phyloP scores from a whole-genome alignment of 1,140 invertebrate species.

The Telenomus remus region DNA sequence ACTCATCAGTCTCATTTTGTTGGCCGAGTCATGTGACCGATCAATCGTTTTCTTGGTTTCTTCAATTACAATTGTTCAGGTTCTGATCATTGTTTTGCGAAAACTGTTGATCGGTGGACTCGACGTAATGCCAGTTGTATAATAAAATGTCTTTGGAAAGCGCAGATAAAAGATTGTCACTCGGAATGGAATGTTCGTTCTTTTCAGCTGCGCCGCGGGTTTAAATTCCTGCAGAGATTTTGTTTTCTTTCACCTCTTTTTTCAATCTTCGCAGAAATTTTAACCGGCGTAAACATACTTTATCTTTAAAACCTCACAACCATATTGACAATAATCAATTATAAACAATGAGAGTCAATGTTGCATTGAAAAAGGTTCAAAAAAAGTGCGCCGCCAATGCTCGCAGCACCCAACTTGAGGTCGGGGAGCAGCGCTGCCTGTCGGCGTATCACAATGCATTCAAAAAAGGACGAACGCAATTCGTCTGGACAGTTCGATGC shows the following conservation, averaged over 20 bases:
- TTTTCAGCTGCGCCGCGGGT: slow-evolving; percentile 40
- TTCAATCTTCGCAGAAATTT: slow-evolving; percentile 2
- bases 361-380: slow-evolving; percentile 69
- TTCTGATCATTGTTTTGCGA: background rate
- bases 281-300: slow-evolving; percentile 60
- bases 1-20: slow-evolving; percentile 74
- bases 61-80: background rate
- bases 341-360: slow-evolving; percentile 70
- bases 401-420: slow-evolving; percentile 12
- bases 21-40: slow-evolving; percentile 38
- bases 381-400: slow-evolving; percentile 66
- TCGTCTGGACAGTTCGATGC: slow-evolving; percentile 39
- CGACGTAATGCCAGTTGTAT: slow-evolving; percentile 74
- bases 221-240: slow-evolving; percentile 22
- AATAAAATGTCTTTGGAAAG: slow-evolving; percentile 51
- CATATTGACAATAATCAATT: slow-evolving; percentile 75
- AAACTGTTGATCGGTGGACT: slow-evolving; percentile 14
- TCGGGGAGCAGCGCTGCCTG: slow-evolving; percentile 30
- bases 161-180: slow-evolving; percentile 55
- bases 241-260: background rate
- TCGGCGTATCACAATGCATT: slow-evolving; percentile 71
- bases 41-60: slow-evolving; percentile 11
- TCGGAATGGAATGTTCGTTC: slow-evolving; percentile 45
- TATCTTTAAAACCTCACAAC: slow-evolving; percentile 73
- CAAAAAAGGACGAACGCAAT: slow-evolving; percentile 64